Percentiles rank a stretch among this genome's conserved stretches.
phyloP scores from a whole-genome alignment of 2,888 invertebrate genomes.

The Piscicola geometra region DNA sequence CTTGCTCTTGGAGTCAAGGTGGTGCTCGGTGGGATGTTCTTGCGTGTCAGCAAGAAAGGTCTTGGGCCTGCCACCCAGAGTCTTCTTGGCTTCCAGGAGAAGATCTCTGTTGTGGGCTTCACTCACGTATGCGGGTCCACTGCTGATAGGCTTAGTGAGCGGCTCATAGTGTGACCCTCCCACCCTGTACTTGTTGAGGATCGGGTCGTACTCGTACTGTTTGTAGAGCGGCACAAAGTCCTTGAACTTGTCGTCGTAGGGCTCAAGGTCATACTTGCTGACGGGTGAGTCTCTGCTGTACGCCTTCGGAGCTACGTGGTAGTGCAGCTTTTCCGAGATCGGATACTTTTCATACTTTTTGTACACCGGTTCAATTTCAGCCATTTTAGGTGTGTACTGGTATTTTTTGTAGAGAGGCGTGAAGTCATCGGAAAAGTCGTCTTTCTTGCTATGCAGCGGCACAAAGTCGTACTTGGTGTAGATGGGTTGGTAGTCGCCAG shows the following conservation, averaged over 20 bases:
- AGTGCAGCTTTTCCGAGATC: neutral
- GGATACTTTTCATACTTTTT: neutral
- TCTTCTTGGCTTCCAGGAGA: constrained; percentile 18
- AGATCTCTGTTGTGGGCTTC: constrained; percentile 29
- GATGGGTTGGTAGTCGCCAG: neutral
- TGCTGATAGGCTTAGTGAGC: neutral
- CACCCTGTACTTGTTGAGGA: neutral
- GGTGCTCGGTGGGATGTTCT: neutral
- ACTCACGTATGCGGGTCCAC: neutral
- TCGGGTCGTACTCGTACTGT: neutral
- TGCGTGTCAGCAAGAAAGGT: neutral
- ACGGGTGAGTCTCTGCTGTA: neutral
- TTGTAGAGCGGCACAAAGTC: constrained; percentile 2
- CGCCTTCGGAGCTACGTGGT: neutral
- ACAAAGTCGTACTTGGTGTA: constrained; percentile 10
- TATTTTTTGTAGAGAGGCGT: neutral
- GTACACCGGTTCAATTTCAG: neutral
- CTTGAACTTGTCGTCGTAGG: neutral
- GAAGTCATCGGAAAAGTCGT: neutral
- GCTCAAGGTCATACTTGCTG: neutral
- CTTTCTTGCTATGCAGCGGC: neutral
- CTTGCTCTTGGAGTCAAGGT: constrained; percentile 10
- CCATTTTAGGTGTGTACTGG: neutral
- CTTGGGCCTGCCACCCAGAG: neutral
- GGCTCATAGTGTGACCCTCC: neutral